Base-by-base conservation (phyloP, 2,888 invertebrate species). In the Lamproptera curius region DNA sequence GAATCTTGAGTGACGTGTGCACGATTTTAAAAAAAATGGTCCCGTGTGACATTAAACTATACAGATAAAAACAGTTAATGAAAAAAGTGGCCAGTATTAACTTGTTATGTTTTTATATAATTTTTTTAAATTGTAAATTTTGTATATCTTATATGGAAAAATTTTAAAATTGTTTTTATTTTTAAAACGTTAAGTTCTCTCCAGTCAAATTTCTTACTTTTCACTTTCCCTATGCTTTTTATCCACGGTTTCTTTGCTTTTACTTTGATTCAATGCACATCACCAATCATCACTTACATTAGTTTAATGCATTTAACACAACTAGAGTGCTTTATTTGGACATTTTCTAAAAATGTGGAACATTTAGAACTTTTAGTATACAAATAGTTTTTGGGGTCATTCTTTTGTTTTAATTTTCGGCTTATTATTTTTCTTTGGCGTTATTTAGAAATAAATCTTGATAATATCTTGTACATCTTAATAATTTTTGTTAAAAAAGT, bases 231-330 rank as follows among this genome's bases (percentile, higher is more conserved):
- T 70, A 73, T 72, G 71, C 43, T 53, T 56, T 58, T 63, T 61
- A 55, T 35, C 63, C 60, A 54, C 47, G 42, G 58, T 65, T 67
- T 56, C 58, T 70, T 69, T 68, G 76, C 76, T 76, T 76, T 59
- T 72, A 70, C 63, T 70, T 67, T 67, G 52, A 55, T 57, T 69
- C 67, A 60, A 46, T 61, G 63, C 64, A 60, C 66, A 63, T 65
- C 61, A 35, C 58, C 64, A 58, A 35, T 51, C 26, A 41, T 54
- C 45, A 52, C 26, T 20, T 13, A 16, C 39, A 37, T 41, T 43
- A 51, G 28, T 40, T 49, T 47, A 48, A 44, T 43, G 48, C 50
- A 45, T 47, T 42, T 41, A 35, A 51, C 42, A 46, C 26, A 13
- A 42, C 15, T n/a, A 36, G 16, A n/a, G 11, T 36, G 36, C 17